Conservation (phyloP, 1,140 invertebrate species). For the Drosophila subpulchrella region DNA sequence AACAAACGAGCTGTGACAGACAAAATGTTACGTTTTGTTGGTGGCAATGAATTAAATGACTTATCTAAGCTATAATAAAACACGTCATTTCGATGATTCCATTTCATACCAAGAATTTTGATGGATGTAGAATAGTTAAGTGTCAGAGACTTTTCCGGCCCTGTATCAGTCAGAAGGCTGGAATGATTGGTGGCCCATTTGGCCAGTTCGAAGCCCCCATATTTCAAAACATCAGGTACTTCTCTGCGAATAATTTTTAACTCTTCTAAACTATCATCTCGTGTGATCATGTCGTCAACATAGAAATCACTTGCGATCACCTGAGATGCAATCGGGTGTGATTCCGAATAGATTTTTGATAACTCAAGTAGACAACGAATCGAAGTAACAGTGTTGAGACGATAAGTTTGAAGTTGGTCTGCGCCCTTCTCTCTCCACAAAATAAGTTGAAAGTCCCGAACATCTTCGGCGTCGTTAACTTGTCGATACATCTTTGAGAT, state of each 20-base stretch:
- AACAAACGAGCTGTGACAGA: not conserved
- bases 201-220: not conserved
- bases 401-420: not conserved
- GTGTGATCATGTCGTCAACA: not conserved
- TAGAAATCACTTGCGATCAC: not conserved
- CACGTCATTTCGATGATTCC: not conserved
- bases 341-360: not conserved
- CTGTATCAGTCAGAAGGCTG: not conserved
- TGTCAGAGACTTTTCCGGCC: not conserved
- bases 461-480: not conserved
- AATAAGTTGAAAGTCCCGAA: slow-evolving; percentile 12
- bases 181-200: slow-evolving; percentile 1
- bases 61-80: slow-evolving; percentile 1
- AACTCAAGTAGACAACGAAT: slow-evolving; percentile 6
- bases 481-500: slow-evolving; percentile 26
- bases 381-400: too few species aligned
- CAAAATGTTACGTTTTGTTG: slow-evolving; percentile 1
- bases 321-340: not conserved
- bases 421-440: slow-evolving; percentile 6
- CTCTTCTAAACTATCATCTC: too few species aligned
- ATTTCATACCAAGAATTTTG: not conserved
- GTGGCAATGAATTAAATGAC: not conserved
- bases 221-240: too few species aligned
- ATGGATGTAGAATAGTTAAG: not conserved
- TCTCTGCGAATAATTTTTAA: too few species aligned